A percentile compares a stretch with the other conserved stretches of the same genome.
phyloP scores from a whole-genome alignment of 53 echinoderm and acorn worm species.

The Stichopus horrens region DNA sequence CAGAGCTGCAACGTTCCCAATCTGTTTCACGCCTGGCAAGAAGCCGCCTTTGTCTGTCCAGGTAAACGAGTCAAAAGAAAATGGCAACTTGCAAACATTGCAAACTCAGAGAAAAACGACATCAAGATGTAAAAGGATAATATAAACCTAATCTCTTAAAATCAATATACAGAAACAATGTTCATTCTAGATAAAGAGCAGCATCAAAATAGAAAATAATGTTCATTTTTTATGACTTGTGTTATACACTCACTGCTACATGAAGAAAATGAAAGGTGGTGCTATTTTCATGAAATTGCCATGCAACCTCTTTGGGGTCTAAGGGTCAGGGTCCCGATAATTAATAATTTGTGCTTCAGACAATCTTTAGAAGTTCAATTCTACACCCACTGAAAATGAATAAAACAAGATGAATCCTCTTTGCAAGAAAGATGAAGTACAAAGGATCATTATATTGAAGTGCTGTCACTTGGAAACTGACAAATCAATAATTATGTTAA shows the following conservation, averaged over 20 bases:
- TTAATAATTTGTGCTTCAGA: too few species aligned
- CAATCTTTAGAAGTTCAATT: too few species aligned
- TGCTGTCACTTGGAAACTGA: too few species aligned
- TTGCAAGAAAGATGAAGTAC: too few species aligned
- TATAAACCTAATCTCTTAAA: background rate
- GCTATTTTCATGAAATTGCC: background rate
- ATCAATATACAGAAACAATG: background rate
- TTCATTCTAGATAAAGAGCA: background rate
- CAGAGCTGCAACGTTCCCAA: conserved; percentile 92
- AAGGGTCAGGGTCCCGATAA: too few species aligned
- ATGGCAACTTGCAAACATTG: background rate
- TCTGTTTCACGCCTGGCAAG: conserved; percentile 94
- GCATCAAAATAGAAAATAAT: background rate
- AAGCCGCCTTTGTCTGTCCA: conserved; percentile 83
- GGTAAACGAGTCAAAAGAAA: background rate
- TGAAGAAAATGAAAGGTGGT: too few species aligned
- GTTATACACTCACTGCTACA: background rate
- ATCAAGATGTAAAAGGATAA: background rate
- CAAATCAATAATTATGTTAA: too few species aligned
- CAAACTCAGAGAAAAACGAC: background rate
- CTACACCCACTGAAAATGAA: too few species aligned
- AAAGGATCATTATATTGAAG: too few species aligned
- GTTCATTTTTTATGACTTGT: background rate
- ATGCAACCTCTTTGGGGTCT: background rate
- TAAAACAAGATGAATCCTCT: too few species aligned